Percentiles rank a stretch among this genome's conserved stretches.
Conservation (phyloP, 2,888 invertebrate genomes). For the Lepidochrysops patricia region DNA sequence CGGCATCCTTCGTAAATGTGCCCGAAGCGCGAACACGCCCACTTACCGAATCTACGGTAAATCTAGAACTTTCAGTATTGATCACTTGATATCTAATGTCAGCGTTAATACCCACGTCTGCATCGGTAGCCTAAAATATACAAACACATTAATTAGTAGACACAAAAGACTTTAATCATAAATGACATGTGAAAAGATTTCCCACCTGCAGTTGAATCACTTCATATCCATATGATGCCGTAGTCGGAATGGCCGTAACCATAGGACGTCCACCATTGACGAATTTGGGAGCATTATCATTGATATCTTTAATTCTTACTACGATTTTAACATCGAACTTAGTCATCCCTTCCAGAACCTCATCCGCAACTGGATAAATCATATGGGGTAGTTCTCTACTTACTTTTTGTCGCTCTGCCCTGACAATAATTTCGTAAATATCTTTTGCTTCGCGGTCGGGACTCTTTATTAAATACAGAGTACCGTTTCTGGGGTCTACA, state of each 20-base stretch:
- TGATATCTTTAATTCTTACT: slow-evolving; percentile 84
- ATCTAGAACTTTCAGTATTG: slow-evolving; percentile 82
- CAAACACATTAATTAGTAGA: too few species aligned
- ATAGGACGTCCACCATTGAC: slow-evolving; percentile 83
- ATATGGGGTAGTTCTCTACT: slow-evolving; percentile 82
- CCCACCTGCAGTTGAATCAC: slow-evolving; percentile 82
- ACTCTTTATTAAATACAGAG: slow-evolving; percentile 80
- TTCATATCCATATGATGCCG: slow-evolving; percentile 87
- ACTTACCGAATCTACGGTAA: slow-evolving; percentile 83
- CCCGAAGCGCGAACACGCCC: slow-evolving; percentile 85
- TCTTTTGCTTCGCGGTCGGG: slow-evolving; percentile 84
- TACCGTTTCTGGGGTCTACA: slow-evolving; percentile 84
- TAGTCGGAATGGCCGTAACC: slow-evolving; percentile 87
- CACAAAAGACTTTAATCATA: too few species aligned
- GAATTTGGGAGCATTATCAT: slow-evolving; percentile 88
- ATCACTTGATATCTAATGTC: slow-evolving; percentile 88
- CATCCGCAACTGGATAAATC: slow-evolving; percentile 84
- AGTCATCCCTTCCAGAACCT: slow-evolving; percentile 80
- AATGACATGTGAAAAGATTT: too few species aligned
- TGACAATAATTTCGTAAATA: slow-evolving; percentile 74
- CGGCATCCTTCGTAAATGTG: slow-evolving; percentile 79
- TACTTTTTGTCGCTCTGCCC: slow-evolving; percentile 71
- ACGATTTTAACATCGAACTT: slow-evolving; percentile 87
- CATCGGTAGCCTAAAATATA: slow-evolving; percentile 78
- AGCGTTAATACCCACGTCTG: slow-evolving; percentile 83